Evolutionary conservation across 2,113 vertebrate species (phyloP).

Genomic region (Erpornis zantholeuca): DNA sequence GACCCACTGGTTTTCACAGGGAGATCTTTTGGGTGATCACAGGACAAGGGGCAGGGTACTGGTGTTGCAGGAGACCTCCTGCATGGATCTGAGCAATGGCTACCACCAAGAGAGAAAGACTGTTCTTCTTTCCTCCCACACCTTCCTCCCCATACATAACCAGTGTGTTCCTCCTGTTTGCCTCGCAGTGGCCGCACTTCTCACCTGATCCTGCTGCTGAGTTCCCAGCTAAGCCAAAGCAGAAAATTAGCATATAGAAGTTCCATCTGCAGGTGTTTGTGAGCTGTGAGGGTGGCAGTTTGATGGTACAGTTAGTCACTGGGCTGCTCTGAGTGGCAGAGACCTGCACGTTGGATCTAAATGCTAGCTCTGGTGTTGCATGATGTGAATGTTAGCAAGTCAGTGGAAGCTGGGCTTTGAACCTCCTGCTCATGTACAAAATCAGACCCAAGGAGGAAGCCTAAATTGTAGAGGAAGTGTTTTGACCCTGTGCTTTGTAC

Average conservation of each 20-base stretch:
- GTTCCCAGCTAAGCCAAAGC: neutral
- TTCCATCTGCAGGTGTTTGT: neutral
- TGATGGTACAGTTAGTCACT: neutral
- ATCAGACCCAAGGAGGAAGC: neutral
- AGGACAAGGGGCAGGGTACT: neutral
- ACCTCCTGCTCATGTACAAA: neutral
- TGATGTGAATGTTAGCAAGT: neutral
- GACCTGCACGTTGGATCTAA: fast-evolving
- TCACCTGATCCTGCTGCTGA: neutral
- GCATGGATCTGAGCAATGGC: neutral
- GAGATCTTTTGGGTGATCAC: neutral
- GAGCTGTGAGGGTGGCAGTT: neutral
- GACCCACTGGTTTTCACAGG: neutral
- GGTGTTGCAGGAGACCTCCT: neutral
- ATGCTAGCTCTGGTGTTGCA: neutral
- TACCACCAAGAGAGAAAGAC: neutral
- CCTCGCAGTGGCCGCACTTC: neutral
- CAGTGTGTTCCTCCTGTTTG: neutral
- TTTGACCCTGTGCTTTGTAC: neutral
- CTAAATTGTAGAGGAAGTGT: neutral
- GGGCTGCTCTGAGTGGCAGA: neutral
- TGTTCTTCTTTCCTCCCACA: neutral
- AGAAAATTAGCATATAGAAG: neutral
- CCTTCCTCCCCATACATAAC: fast-evolving
- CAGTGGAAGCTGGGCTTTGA: neutral